phyloP scores from a whole-genome alignment of 2,888 invertebrate genomes.

The Clivina fossor region DNA sequence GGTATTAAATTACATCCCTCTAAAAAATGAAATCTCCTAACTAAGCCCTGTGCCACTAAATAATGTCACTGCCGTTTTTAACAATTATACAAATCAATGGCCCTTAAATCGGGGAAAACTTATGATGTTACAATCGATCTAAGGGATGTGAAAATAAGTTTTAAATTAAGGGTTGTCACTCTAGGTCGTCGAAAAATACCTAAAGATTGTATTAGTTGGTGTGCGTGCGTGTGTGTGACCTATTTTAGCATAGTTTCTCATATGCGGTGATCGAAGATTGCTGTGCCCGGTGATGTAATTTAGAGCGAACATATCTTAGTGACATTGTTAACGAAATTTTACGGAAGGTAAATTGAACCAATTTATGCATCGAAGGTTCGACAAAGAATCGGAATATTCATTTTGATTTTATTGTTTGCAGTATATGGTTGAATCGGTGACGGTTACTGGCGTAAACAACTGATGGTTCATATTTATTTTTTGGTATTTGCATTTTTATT shows the following conservation, averaged over 20 bases:
- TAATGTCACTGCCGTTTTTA: too few relatives aligned
- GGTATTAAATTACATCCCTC: slow-evolving; percentile 55
- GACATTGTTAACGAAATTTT: slow-evolving; percentile 28
- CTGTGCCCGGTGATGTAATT: slow-evolving; percentile 41
- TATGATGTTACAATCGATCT: too few relatives aligned
- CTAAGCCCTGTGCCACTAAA: slow-evolving; percentile 48
- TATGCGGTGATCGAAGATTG: slow-evolving; percentile 39
- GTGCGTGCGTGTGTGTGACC: slow-evolving; percentile 47
- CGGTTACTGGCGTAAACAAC: slow-evolving; percentile 18
- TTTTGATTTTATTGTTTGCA: neutral
- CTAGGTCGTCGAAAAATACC: slow-evolving; percentile 47
- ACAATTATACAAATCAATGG: too few relatives aligned
- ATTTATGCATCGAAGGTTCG: slow-evolving; percentile 38
- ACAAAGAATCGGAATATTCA: slow-evolving; percentile 18
- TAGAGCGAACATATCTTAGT: slow-evolving; percentile 31
- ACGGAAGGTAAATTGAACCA: slow-evolving; percentile 40
- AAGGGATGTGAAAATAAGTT: too few relatives aligned
- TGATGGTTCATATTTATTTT: too few relatives aligned
- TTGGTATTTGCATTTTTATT: too few relatives aligned
- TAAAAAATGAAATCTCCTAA: slow-evolving; percentile 50
- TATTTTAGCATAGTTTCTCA: slow-evolving; percentile 42
- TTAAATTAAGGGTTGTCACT: slow-evolving; percentile 54
- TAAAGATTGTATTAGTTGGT: too few relatives aligned
- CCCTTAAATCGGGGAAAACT: too few relatives aligned
- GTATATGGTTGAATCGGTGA: neutral